Base-by-base conservation (phyloP, 2,113 vertebrate species). In the Nothoprocta pentlandii region DNA sequence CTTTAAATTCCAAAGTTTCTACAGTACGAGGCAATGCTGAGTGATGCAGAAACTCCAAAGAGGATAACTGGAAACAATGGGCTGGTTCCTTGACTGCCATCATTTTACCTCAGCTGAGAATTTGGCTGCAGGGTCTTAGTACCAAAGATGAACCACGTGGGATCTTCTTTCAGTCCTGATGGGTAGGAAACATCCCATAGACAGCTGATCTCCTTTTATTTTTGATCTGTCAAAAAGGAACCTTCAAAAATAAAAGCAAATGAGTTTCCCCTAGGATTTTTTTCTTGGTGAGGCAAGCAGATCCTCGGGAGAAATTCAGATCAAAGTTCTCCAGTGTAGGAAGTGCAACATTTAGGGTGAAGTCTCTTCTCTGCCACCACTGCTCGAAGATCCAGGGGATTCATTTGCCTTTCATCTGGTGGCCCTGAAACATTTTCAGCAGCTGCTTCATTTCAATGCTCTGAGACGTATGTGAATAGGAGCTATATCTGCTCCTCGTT, bases 1-100 rank as follows among this genome's bases (percentile, higher is more conserved):
- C 75, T 90, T 91, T 58, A 94, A 94, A 95, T 95, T 94, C 87
- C 95, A 91, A 86, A 96, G 94, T 95, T 95, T 95, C 93, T 90
- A 76, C 67, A 87, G 90, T 85, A 84, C 80, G 90, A 93, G 93
- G 89, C 74, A 90, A 89, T 80, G 92, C 92, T 95, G 77, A 86
- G 93, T 84, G 95, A 95, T 84, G 90, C 70, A 88, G 83, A 69
- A 93, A 95, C 77, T 86, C 96, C 92, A 93, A 94, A 94, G 88
- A 93, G 93, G 85, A 88, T 93, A 90, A 95, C 44, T 92, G 61
- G 87, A 94, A 97, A 96, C 95, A 97, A 94, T 89, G 67, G 67
- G 75, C 84, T 80, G 75, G 79, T 93, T 93, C 89, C 94, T 96
- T 70, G 28, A 74, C 81, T 89, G 84, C 78, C 87, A 92, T 89